Percentiles rank a stretch among this genome's conserved stretches.
These are phyloP conservation scores for Pachycephala philippinensis DNA, from an alignment of 2,113 vertebrate genomes.

Conservation along the genomic window DNA sequence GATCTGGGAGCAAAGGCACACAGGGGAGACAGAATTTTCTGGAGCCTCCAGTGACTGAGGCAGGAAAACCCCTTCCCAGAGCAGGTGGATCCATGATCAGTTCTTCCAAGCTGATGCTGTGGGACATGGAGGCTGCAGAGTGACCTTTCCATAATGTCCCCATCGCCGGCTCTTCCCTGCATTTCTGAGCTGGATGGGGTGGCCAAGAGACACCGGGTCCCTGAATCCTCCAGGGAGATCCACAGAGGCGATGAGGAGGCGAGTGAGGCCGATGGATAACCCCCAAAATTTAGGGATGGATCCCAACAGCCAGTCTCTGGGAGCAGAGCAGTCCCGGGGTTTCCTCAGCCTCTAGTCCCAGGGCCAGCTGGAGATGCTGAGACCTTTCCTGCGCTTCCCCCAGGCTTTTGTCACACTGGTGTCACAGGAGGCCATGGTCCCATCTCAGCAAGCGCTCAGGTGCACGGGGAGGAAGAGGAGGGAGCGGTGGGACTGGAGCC, in stretches of 20 bases:
- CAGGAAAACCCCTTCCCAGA: neutral
- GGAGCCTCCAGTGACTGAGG: neutral
- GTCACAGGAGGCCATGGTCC: neutral
- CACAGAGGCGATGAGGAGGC: neutral
- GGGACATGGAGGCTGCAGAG: neutral
- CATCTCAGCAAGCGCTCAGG: neutral
- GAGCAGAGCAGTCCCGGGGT: neutral
- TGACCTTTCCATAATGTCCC: fast-evolving
- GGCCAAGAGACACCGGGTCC: fast-evolving
- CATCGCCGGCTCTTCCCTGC: neutral
- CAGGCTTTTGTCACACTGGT: neutral
- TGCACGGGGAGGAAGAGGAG: neutral
- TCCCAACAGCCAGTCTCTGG: neutral
- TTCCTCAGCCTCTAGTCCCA: neutral
- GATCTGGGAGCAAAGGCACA: fast-evolving
- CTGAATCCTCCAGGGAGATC: neutral
- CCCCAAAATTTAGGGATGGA: neutral
- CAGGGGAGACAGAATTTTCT: neutral
- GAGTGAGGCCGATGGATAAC: neutral
- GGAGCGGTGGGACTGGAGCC: neutral
- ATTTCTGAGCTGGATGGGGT: neutral
- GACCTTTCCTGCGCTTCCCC: neutral
- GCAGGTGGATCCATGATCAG: fast-evolving
- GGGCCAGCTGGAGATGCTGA: neutral
- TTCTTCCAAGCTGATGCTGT: neutral